A percentile compares a stretch with the other conserved stretches of the same genome.
Evolutionary conservation across 2,797 vertebrate species (phyloP).

Genomic region (Cynodonichthys magdalenae): DNA sequence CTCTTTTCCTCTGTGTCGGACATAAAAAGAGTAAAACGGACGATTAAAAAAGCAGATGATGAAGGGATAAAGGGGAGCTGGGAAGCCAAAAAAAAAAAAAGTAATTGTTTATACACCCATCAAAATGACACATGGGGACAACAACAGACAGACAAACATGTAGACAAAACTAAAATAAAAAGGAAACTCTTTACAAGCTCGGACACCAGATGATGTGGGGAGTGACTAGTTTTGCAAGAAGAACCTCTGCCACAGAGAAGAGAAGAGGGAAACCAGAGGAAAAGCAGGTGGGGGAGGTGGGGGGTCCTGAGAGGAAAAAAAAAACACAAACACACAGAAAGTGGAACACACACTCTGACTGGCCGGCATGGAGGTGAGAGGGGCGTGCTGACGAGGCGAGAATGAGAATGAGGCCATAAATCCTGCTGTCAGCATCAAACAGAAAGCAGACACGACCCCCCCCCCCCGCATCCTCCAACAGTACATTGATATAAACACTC

Average conservation of each 20-base stretch:
- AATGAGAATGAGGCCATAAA: conserved; percentile 75
- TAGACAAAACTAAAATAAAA: conserved; percentile 22
- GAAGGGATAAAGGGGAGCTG: conserved; percentile 12
- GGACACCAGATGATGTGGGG: conserved; percentile 14
- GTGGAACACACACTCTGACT: conserved; percentile 42
- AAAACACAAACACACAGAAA: conserved; percentile 35
- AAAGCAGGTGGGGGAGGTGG: neutral
- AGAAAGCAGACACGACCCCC: conserved; percentile 60
- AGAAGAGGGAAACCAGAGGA: conserved; percentile 6
- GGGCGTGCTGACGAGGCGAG: conserved; percentile 74
- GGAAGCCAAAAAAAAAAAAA: conserved; percentile 17
- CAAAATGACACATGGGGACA: conserved; percentile 7
- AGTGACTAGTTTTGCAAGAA: conserved; percentile 21
- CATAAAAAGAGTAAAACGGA: neutral
- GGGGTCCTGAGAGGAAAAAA: conserved; percentile 26
- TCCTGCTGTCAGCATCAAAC: conserved; percentile 75
- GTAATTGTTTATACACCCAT: conserved; percentile 3
- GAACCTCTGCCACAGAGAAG: conserved; percentile 45
- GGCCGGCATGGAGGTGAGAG: conserved; percentile 65
- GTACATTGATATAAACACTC: conserved; percentile 34
- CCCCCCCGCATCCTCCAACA: neutral
- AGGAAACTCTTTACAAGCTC: conserved; percentile 10
- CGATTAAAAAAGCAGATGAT: conserved; percentile 14
- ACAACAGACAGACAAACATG: conserved; percentile 24
- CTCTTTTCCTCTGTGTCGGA: conserved; percentile 16